phyloP scores from a whole-genome alignment of 1,140 invertebrate genomes.

The Drosophila sturtevanti region DNA sequence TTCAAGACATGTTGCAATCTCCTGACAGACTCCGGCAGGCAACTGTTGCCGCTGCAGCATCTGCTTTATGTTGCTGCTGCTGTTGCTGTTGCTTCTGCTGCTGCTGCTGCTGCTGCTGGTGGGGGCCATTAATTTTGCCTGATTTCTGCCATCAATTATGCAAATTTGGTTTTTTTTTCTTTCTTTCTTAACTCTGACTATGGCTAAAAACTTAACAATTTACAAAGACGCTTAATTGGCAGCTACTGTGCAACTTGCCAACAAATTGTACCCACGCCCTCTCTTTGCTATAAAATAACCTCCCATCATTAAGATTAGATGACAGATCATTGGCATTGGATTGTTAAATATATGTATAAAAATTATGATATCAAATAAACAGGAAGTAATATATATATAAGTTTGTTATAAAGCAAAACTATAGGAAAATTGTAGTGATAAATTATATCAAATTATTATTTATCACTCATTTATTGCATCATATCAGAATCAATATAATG shows the following conservation, averaged over 20 bases:
- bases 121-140: slow-evolving; percentile 20
- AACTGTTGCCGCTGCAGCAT: slow-evolving; percentile 26
- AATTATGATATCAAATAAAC: slow-evolving; percentile 1
- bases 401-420: no score
- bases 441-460: no score
- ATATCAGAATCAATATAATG: no score
- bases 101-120: slow-evolving; percentile 34
- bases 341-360: background rate
- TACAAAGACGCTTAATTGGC: slow-evolving; percentile 73
- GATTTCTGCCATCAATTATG: slow-evolving; percentile 79
- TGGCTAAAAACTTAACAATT: slow-evolving; percentile 78
- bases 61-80: slow-evolving; percentile 28
- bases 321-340: slow-evolving; percentile 3
- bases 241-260: slow-evolving; percentile 60
- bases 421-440: no score
- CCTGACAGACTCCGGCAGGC: slow-evolving; percentile 37
- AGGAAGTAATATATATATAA: background rate
- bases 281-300: background rate
- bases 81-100: slow-evolving; percentile 38
- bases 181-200: slow-evolving; percentile 18
- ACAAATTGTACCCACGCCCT: slow-evolving; percentile 35
- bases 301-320: slow-evolving; percentile 8
- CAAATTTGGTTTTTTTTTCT: slow-evolving; percentile 46
- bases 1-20: slow-evolving; percentile 34
- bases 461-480: no score